phyloP scores from a whole-genome alignment of 2,113 vertebrate species.

The Ciconia stormi region DNA sequence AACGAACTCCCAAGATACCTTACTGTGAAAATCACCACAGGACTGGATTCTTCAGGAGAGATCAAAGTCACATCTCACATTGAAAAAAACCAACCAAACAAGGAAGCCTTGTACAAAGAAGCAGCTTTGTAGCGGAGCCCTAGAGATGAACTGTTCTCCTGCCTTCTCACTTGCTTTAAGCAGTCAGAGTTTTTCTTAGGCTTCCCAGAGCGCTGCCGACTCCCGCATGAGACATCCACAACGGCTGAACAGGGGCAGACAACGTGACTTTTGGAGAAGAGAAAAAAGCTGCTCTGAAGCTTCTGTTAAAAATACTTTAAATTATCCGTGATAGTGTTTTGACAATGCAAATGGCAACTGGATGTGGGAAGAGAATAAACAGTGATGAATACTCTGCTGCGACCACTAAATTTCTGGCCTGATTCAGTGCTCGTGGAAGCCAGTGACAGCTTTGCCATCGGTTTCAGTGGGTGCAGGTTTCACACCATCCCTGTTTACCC shows the following conservation, averaged over 20 bases:
- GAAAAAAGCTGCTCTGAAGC: background rate
- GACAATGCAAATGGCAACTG: background rate
- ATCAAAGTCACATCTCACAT: background rate
- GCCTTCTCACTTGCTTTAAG: background rate
- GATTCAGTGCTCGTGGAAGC: background rate
- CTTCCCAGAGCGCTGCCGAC: rapidly evolving
- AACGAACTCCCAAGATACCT: background rate
- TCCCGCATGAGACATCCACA: background rate
- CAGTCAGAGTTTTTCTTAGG: background rate
- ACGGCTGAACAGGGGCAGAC: background rate
- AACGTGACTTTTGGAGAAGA: rapidly evolving
- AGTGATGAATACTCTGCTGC: background rate
- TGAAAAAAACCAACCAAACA: background rate
- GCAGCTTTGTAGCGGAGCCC: background rate
- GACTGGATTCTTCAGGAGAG: background rate
- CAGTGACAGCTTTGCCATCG: background rate
- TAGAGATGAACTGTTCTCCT: background rate
- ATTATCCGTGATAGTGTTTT: background rate
- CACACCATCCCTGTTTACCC: background rate
- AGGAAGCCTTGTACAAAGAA: background rate
- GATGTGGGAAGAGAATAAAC: background rate
- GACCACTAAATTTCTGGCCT: background rate
- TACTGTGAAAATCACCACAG: background rate
- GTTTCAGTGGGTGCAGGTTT: background rate
- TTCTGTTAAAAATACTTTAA: background rate